These are phyloP conservation scores for Drosophila sturtevanti DNA, from an alignment of 1,140 invertebrate species.

Conservation along the genomic window DNA sequence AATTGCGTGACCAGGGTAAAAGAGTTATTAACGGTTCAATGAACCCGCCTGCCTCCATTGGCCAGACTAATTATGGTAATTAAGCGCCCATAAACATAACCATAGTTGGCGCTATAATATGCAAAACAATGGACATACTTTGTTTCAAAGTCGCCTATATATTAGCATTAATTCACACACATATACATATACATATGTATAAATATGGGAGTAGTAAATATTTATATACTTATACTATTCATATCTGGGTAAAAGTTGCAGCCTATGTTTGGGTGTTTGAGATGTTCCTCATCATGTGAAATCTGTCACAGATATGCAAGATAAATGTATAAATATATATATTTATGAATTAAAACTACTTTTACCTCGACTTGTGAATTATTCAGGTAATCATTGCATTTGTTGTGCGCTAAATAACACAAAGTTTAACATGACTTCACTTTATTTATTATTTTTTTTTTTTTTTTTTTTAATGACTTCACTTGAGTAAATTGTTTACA, in stretches of 20 bases:
- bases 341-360: slow-evolving; percentile 15
- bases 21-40: slow-evolving; percentile 51
- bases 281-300: too few species aligned
- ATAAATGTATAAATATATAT: slow-evolving; percentile 23
- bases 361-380: slow-evolving; percentile 22
- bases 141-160: slow-evolving; percentile 42
- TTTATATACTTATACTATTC: background rate
- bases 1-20: slow-evolving; percentile 55
- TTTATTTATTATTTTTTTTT: background rate
- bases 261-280: too few species aligned
- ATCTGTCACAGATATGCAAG: slow-evolving; percentile 26
- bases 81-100: slow-evolving; percentile 37
- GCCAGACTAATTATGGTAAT: slow-evolving; percentile 69
- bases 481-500: background rate
- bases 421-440: background rate
- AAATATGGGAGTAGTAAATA: too few species aligned
- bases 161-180: slow-evolving; percentile 39
- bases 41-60: slow-evolving; percentile 45
- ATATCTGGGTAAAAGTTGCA: background rate
- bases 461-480: background rate
- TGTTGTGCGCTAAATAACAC: slow-evolving; percentile 20
- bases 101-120: slow-evolving; percentile 33
- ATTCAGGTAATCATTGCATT: slow-evolving; percentile 23
- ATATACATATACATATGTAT: slow-evolving; percentile 4
- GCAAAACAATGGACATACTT: slow-evolving; percentile 63